A percentile compares a stretch with the other conserved stretches of the same genome.
phyloP scores from a whole-genome alignment of 2,113 vertebrate genomes.

The Seriola rivoliana region DNA sequence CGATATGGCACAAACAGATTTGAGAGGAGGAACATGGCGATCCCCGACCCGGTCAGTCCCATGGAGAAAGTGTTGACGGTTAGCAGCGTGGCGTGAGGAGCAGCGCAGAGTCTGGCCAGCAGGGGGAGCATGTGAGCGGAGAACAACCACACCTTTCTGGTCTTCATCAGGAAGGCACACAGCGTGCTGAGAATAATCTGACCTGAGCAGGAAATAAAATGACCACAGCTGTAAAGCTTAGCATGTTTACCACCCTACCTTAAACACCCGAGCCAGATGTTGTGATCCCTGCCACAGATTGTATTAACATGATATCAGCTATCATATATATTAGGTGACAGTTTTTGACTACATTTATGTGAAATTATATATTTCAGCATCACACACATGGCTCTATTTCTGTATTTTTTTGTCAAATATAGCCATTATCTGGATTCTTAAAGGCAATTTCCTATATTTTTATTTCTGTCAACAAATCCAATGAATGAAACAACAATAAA shows the following conservation, averaged over 20 bases:
- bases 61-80: conserved; percentile 78
- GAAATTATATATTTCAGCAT: no score
- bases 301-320: no score
- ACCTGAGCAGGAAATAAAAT: conserved; percentile 70
- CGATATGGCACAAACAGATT: conserved; percentile 84
- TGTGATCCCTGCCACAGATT: no score
- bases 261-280: not conserved
- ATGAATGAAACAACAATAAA: no score
- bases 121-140: conserved; percentile 86
- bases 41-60: conserved; percentile 75
- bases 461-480: no score
- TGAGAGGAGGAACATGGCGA: conserved; percentile 77
- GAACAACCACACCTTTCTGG: conserved; percentile 87
- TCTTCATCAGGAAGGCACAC: conserved; percentile 88
- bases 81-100: conserved; percentile 74
- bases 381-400: no score
- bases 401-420: no score
- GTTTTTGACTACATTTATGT: no score
- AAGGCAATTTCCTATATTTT: no score
- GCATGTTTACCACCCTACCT: not conserved
- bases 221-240: not conserved
- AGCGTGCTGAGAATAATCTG: conserved; percentile 87
- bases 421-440: no score
- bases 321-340: no score
- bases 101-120: conserved; percentile 81